Base-by-base conservation (phyloP, 2,113 vertebrate genomes). In the Hydrolagus affinis region DNA sequence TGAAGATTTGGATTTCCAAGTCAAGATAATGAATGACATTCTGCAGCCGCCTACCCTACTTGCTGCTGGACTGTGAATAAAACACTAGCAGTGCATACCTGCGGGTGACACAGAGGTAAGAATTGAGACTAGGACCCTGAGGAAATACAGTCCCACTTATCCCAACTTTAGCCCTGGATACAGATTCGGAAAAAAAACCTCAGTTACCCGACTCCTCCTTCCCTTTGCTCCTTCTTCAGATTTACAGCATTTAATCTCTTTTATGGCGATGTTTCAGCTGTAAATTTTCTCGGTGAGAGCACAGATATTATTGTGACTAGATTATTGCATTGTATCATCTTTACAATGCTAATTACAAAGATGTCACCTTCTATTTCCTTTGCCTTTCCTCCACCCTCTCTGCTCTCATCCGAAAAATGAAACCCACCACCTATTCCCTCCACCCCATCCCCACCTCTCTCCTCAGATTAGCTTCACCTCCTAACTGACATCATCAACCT, bases 301-400 rank as follows among this genome's bases (percentile, higher is more conserved):
- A 30, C 30, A 10, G 78, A 32, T 83, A 32, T 83, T 64, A 6
- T 17, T 83, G 60, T 28, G 60, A 66, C 78, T 60, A 83, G 23
- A 32, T 30, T 83, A 83, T 14, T 66, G 62, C 60, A 30, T 32
- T 83, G 78, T 32, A 83, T 83, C 78, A 83, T 83, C 60, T 83
- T 83, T 83, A 66, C 60, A 17, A 62, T 14, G 78, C 78, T 66
- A 66, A 83, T 83, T 83, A 83, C 62, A 3, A 64, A 68, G 12
- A 68, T 83, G 78, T 66, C 78, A 83, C 62, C 66, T 83, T 68
- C 17, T 11, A 10, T 62, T 66, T 66, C 23, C 28, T 28, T 30
- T 17, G 32, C 78, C n/a, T n/a, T n/a, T n/a, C n/a, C n/a, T n/a
- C n/a, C n/a, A n/a, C n/a, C n/a, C n/a, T n/a, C n/a, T n/a, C n/a